Evolutionary conservation across 2,113 vertebrate species (phyloP).

Genomic region (Phycodurus eques): DNA sequence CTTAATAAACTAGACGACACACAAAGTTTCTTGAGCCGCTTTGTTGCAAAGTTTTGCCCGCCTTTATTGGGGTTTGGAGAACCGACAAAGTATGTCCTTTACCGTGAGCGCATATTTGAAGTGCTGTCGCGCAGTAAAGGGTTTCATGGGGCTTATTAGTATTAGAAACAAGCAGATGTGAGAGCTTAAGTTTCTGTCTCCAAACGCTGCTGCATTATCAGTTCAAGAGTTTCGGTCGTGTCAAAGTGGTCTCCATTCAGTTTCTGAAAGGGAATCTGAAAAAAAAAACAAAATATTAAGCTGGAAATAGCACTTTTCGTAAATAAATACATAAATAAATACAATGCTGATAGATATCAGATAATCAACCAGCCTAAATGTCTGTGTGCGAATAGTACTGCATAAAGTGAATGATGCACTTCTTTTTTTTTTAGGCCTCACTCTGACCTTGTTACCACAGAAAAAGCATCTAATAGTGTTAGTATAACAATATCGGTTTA

Average conservation of each 20-base stretch:
- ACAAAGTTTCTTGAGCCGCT: slow-evolving; percentile 51
- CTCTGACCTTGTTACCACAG: no score
- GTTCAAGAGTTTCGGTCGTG: slow-evolving; percentile 35
- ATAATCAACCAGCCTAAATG: no score
- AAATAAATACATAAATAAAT: no score
- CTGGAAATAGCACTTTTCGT: neutral
- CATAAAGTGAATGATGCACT: no score
- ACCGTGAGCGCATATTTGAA: slow-evolving; percentile 15
- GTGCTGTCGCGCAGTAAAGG: neutral
- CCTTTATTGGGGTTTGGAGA: slow-evolving; percentile 38
- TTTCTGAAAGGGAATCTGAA: slow-evolving; percentile 36
- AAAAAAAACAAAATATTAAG: slow-evolving; percentile 6
- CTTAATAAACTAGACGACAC: slow-evolving; percentile 69
- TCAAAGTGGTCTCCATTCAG: slow-evolving; percentile 8
- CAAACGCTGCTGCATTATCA: slow-evolving; percentile 29
- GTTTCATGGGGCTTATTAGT: slow-evolving; percentile 31
- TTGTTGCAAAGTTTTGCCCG: slow-evolving; percentile 57
- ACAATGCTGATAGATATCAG: no score
- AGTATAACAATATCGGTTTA: no score
- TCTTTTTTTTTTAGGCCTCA: no score
- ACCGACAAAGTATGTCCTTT: slow-evolving; percentile 11
- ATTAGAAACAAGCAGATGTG: slow-evolving; percentile 9
- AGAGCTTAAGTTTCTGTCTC: slow-evolving; percentile 31
- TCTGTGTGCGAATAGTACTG: no score
- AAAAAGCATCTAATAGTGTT: no score